Percentiles rank a stretch among this genome's conserved stretches.
phyloP scores from a whole-genome alignment of 2,797 vertebrate genomes.

The Astyanax mexicanus region DNA sequence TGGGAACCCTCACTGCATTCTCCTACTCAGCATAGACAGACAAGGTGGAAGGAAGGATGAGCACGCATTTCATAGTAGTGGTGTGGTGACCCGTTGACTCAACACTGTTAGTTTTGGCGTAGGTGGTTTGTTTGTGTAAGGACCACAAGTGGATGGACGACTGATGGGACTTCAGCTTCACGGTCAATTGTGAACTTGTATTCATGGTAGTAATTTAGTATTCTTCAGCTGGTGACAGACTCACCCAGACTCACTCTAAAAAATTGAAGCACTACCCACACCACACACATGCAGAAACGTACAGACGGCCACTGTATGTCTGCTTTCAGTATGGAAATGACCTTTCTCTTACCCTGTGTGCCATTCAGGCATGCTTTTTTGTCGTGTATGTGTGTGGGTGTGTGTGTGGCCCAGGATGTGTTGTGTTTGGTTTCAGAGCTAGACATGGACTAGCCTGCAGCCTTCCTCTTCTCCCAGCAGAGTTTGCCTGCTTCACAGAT shows the following conservation, averaged over 20 bases:
- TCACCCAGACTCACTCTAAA: constrained; percentile 2
- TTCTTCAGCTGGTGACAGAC: constrained; percentile 18
- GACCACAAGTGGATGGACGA: constrained; percentile 10
- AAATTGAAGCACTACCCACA: constrained; percentile 38
- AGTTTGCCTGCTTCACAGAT: not conserved
- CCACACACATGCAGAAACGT: not conserved
- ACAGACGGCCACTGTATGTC: not conserved
- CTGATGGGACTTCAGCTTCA: not conserved
- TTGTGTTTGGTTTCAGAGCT: constrained; percentile 4
- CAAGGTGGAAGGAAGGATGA: constrained; percentile 35
- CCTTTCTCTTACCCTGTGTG: constrained; percentile 1
- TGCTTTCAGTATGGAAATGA: not conserved
- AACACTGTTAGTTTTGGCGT: constrained; percentile 34
- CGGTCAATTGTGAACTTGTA: constrained; percentile 26
- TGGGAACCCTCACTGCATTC: constrained; percentile 1
- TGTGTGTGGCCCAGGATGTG: not conserved
- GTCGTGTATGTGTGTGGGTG: not conserved
- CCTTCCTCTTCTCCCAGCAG: not conserved
- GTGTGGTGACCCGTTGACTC: constrained; percentile 24
- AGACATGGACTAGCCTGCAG: constrained; percentile 2
- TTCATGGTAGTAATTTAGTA: constrained; percentile 45
- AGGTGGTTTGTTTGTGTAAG: constrained; percentile 22
- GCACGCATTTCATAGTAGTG: constrained; percentile 26
- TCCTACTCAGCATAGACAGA: constrained; percentile 9
- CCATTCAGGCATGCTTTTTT: not conserved